Evolutionary conservation across 2,888 invertebrate species (phyloP).

Genomic region (Camptogramma bilineatum): DNA sequence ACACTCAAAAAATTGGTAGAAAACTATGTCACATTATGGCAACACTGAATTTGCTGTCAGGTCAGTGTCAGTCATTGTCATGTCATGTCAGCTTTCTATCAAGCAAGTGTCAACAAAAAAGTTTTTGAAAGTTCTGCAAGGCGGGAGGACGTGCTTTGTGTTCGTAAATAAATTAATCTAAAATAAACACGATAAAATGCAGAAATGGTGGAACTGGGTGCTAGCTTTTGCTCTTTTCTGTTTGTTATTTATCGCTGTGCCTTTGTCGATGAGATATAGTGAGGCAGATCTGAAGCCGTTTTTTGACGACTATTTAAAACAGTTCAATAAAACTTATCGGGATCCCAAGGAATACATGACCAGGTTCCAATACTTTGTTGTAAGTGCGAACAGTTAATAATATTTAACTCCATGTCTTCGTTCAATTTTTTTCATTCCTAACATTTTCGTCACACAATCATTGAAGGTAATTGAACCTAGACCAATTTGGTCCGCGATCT

Average conservation of each 20-base stretch:
- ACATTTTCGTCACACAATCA: conserved; percentile 7
- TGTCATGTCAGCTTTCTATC: too few species aligned
- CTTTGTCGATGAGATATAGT: conserved; percentile 57
- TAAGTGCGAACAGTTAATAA: conserved; percentile 54
- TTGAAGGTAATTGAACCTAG: conserved; percentile 4
- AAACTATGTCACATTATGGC: too few species aligned
- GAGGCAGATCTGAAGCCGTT: conserved; percentile 62
- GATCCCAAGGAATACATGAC: conserved; percentile 75
- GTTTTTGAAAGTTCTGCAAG: conserved; percentile 20
- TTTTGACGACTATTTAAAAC: conserved; percentile 80
- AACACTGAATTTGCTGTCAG: too few species aligned
- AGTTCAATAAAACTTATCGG: conserved; percentile 84
- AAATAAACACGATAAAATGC: conserved; percentile 57
- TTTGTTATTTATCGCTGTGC: conserved; percentile 72
- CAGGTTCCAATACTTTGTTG: conserved; percentile 83
- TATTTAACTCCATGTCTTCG: neutral
- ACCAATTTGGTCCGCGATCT: neutral
- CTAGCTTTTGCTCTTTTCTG: conserved; percentile 63
- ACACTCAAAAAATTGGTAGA: too few species aligned
- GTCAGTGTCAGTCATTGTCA: too few species aligned
- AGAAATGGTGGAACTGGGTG: conserved; percentile 78
- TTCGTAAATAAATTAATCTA: conserved; percentile 19
- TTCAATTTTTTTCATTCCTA: neutral
- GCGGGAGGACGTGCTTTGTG: conserved; percentile 39
- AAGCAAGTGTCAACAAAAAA: neutral